These are phyloP conservation scores for Clarias laeviceps DNA, from an alignment of 2,797 vertebrate genomes.

Conservation along the genomic window DNA sequence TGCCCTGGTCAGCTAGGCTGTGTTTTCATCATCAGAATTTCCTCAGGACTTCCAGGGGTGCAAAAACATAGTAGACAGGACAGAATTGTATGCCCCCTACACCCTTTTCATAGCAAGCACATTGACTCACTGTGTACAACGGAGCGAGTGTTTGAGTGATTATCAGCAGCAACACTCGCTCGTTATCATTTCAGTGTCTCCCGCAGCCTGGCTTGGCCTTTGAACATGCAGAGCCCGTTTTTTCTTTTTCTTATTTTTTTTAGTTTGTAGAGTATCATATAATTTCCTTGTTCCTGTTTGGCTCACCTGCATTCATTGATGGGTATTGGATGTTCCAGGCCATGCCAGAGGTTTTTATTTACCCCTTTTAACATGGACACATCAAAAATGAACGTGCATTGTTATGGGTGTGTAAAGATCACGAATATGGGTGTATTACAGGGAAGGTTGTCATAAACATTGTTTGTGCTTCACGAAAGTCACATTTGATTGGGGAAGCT, in stretches of 20 bases:
- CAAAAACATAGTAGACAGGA: constrained; percentile 55
- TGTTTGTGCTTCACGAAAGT: constrained; percentile 74
- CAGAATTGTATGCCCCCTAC: constrained; percentile 54
- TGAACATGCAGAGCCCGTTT: constrained; percentile 34
- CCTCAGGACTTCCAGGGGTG: constrained; percentile 74
- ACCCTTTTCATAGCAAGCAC: constrained; percentile 50
- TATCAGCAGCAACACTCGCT: constrained; percentile 33
- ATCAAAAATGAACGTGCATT: constrained; percentile 60
- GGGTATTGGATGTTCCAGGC: constrained; percentile 17
- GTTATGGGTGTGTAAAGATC: constrained; percentile 71
- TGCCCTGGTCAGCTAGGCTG: constrained; percentile 56
- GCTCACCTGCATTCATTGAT: constrained; percentile 9
- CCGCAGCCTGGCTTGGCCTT: constrained; percentile 34
- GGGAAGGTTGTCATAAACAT: constrained; percentile 68
- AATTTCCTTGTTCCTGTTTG: not conserved
- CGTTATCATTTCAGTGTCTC: constrained; percentile 42
- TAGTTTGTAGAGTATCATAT: constrained; percentile 8
- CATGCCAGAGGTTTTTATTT: constrained; percentile 28
- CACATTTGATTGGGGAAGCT: constrained; percentile 61
- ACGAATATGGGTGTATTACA: constrained; percentile 67
- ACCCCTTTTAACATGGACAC: constrained; percentile 31
- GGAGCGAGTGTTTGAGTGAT: constrained; percentile 29
- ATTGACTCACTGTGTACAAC: constrained; percentile 44
- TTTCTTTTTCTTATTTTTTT: constrained; percentile 35
- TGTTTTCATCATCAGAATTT: constrained; percentile 63